These are phyloP conservation scores for Gisinianus flammeolus DNA, from an alignment of 2,888 invertebrate genomes.

Conservation along the genomic window DNA sequence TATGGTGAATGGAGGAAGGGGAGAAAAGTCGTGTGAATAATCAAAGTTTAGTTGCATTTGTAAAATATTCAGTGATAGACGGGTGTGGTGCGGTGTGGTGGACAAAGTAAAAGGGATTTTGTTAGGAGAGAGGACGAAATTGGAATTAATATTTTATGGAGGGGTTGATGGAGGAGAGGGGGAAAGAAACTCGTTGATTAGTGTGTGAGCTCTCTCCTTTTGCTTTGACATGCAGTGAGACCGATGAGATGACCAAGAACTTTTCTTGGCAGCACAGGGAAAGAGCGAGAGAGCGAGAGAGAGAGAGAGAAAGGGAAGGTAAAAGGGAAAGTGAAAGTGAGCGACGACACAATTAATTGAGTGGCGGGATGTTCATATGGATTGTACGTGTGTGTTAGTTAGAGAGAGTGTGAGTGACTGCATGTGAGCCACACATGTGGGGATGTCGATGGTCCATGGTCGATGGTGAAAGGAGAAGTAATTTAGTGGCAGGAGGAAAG, in stretches of 20 bases:
- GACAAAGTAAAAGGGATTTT: too few species aligned
- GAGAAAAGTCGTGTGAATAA: too few species aligned
- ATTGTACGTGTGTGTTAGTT: too few species aligned
- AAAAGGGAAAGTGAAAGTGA: neutral
- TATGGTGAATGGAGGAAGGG: too few species aligned
- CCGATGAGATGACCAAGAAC: too few species aligned
- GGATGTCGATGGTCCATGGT: neutral
- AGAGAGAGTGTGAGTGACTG: too few species aligned
- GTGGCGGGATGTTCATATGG: neutral
- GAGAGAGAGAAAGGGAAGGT: neutral
- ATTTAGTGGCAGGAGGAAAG: slow-evolving; percentile 2
- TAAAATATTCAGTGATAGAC: too few species aligned
- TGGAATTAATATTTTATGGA: neutral
- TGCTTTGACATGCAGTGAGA: too few species aligned
- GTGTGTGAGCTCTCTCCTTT: neutral
- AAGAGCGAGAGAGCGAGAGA: neutral
- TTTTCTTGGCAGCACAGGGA: too few species aligned
- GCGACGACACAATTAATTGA: neutral
- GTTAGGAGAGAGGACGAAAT: neutral
- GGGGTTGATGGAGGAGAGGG: neutral
- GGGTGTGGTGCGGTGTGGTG: too few species aligned
- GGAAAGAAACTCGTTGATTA: neutral
- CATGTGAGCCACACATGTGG: too few species aligned
- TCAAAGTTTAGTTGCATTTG: too few species aligned
- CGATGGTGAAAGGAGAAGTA: neutral